Conservation (phyloP, 2,888 invertebrate species). For the Lepidonotus clava region DNA sequence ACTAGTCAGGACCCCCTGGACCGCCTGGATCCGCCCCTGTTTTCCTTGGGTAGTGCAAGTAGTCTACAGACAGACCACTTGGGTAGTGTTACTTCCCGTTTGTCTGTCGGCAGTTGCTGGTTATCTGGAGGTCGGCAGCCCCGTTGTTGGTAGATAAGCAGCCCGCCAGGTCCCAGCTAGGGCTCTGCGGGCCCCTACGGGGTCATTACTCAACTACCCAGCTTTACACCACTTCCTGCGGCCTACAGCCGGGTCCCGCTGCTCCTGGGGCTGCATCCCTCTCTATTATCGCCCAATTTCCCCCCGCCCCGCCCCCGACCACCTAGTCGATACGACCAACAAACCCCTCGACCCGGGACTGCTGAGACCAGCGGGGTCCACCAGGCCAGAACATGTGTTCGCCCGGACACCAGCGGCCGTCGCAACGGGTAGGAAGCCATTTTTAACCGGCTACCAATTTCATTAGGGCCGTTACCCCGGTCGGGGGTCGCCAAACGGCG, state of each 20-base stretch:
- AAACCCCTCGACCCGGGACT: background rate
- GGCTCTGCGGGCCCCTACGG: background rate
- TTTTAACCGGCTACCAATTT: constrained; percentile 30
- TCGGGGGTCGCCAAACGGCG: background rate
- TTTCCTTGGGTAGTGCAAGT: background rate
- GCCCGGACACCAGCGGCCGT: constrained; percentile 10
- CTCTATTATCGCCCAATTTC: background rate
- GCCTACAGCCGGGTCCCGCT: background rate
- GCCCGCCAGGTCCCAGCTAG: background rate
- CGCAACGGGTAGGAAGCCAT: background rate
- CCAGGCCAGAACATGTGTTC: constrained; percentile 33
- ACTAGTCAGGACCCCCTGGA: background rate
- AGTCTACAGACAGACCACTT: background rate
- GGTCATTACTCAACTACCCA: background rate
- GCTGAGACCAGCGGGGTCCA: background rate
- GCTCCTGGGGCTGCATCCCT: background rate
- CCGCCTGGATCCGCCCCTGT: background rate
- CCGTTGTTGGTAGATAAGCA: too few relatives aligned
- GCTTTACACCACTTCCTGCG: background rate
- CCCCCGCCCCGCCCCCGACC: background rate
- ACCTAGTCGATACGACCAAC: constrained; percentile 3
- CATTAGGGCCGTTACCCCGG: constrained; percentile 46
- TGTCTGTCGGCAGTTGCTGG: too few relatives aligned
- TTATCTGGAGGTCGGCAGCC: too few relatives aligned
- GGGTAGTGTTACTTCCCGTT: background rate